Evolutionary conservation across 2,888 invertebrate genomes (phyloP).

Genomic region (Dorcus hopei): DNA sequence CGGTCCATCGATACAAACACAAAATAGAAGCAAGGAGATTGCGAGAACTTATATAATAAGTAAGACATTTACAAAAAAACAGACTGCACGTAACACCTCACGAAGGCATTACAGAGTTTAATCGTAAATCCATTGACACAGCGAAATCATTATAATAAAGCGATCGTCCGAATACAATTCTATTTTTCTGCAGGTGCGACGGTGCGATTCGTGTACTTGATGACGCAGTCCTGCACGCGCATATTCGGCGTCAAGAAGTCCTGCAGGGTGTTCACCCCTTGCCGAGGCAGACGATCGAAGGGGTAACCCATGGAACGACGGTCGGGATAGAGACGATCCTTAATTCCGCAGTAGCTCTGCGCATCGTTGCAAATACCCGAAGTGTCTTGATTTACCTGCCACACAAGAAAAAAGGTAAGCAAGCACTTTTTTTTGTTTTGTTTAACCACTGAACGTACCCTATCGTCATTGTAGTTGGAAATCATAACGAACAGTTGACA

Average conservation of each 20-base stretch:
- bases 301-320: constrained; percentile 78
- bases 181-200: neutral
- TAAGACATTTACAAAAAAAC: too few species aligned
- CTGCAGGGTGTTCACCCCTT: constrained; percentile 52
- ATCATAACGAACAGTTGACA: constrained; percentile 76
- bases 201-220: constrained; percentile 4
- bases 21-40: too few species aligned
- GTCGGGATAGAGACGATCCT: constrained; percentile 73
- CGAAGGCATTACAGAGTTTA: too few species aligned
- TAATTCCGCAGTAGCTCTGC: constrained; percentile 71
- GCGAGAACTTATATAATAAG: too few species aligned
- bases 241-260: constrained; percentile 71
- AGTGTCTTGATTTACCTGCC: constrained; percentile 52
- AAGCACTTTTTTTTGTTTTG: neutral
- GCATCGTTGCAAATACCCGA: constrained; percentile 63
- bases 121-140: too few species aligned
- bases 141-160: too few species aligned
- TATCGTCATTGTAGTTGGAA: constrained; percentile 67
- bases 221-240: constrained; percentile 45
- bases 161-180: too few species aligned
- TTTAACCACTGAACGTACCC: constrained; percentile 45
- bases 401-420: neutral
- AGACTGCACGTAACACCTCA: too few species aligned
- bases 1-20: too few species aligned
- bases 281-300: constrained; percentile 61